Percentiles rank a stretch among this genome's conserved stretches.
phyloP scores from a whole-genome alignment of 1,140 invertebrate genomes.

The Monomorium pharaonis region DNA sequence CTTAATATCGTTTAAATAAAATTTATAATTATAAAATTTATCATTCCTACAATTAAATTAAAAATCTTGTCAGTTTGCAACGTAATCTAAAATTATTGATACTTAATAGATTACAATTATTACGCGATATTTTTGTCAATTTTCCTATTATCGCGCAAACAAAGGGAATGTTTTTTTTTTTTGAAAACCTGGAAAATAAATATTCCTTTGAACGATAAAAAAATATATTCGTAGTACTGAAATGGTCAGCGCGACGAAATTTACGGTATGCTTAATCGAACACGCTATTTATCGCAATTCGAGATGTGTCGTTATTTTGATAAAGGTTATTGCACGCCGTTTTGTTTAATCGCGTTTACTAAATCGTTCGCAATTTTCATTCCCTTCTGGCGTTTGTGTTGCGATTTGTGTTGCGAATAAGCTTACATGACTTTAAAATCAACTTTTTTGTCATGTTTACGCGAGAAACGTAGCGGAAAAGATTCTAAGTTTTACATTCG shows the following conservation, averaged over 20 bases:
- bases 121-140: constrained; percentile 12
- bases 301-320: constrained; percentile 53
- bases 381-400: neutral
- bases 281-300: constrained; percentile 49
- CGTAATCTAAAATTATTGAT: neutral
- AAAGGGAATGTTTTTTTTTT: constrained; percentile 24
- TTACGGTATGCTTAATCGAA: constrained; percentile 46
- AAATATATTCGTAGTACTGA: constrained; percentile 22
- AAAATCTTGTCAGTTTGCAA: neutral
- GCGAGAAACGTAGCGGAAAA: neutral
- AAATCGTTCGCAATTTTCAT: constrained; percentile 26
- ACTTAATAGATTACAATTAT: constrained; percentile 16
- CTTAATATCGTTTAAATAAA: neutral
- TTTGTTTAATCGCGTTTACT: constrained; percentile 47
- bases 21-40: neutral
- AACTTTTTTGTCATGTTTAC: neutral
- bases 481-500: neutral
- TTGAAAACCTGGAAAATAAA: constrained; percentile 40
- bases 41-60: constrained; percentile 5
- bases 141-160: neutral
- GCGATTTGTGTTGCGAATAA: constrained; percentile 2
- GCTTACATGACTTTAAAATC: neutral
- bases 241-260: constrained; percentile 34
- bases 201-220: constrained; percentile 26
- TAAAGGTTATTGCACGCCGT: constrained; percentile 45